Evolutionary conservation across 2,797 vertebrate species (phyloP), one percentile per base, ranked within the genome.

Genomic region (Falco columbarius): DNA sequence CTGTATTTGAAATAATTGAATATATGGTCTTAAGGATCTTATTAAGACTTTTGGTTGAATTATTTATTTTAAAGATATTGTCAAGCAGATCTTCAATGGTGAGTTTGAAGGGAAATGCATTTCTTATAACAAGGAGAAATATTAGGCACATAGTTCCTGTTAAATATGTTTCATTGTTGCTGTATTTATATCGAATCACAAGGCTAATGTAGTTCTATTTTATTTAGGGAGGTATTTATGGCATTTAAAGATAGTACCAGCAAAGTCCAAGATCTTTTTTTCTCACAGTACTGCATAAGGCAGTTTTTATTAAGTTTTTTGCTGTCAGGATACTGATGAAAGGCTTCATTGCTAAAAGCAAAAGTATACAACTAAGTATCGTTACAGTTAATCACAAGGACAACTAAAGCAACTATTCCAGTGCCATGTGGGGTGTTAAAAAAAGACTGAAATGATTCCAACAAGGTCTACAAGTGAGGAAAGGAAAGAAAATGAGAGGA

Each of bases 291-390:
- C 14, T 66, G 6, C 4, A 1, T 54, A 55, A 63, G 27, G 22
- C n/a, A 59, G 67, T 80, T 81, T 95, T 95, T 90, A 40, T 13
- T 49, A 94, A 80, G 77, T 61, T 89, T 38, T 89, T 14, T 86
- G 24, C 29, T 83, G 51, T 79, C 80, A 81, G 54, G 30, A 10
- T 66, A 23, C 81, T 88, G 80, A 85, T 71, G 9, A 86, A 91
- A 51, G 61, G 34, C 29, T 80, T 89, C 14, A 6, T 46, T 91
- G 40, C 51, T 85, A 47, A 84, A 81, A 92, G 21, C 51, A 54
- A 8, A 93, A 77, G 14, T 23, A 12, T 52, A 59, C 27, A 93
- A 40, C 62, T 63, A 87, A 91, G 68, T 52, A 77, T 79, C n/a
- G 2, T 85, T 81, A 10, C 12, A 75, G 47, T 83, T 91, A 93